phyloP scores from a whole-genome alignment of 2,797 vertebrate species.

The Hydrocynus forskahlii region DNA sequence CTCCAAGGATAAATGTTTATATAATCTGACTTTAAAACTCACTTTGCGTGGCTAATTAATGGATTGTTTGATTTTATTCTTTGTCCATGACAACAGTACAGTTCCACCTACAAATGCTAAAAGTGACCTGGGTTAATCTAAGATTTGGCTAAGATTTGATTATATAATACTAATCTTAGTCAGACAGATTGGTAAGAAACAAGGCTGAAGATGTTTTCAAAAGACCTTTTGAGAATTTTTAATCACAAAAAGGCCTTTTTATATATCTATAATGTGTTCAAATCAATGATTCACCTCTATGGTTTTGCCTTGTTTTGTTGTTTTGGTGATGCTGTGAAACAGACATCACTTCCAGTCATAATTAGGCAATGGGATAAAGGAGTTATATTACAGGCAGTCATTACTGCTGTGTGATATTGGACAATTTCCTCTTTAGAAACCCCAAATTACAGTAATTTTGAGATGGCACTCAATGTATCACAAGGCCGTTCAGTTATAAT shows the following conservation, averaged over 20 bases:
- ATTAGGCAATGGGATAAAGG: background rate
- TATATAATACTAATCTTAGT: background rate
- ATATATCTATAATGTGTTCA: no score
- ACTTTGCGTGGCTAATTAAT: background rate
- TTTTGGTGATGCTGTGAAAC: background rate
- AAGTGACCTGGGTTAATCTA: background rate
- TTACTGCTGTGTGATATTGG: background rate
- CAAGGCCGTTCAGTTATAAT: background rate
- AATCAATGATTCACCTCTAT: background rate
- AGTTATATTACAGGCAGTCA: background rate
- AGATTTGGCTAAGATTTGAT: background rate
- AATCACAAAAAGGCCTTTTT: no score
- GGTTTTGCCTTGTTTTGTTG: background rate
- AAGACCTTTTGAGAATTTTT: no score
- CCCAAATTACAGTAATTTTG: background rate
- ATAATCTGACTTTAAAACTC: constrained; percentile 10
- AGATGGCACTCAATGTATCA: background rate
- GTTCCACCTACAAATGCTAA: background rate
- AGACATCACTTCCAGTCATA: background rate
- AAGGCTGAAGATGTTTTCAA: no score
- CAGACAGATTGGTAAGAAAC: no score
- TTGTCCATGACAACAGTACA: background rate
- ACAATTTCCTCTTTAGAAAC: background rate
- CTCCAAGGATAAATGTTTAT: constrained; percentile 12
- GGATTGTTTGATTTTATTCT: constrained; percentile 2